Evolutionary conservation across 2,113 vertebrate genomes (phyloP), one percentile per base, ranked within the genome.

Genomic region (Tenebrosternarchus preto): DNA sequence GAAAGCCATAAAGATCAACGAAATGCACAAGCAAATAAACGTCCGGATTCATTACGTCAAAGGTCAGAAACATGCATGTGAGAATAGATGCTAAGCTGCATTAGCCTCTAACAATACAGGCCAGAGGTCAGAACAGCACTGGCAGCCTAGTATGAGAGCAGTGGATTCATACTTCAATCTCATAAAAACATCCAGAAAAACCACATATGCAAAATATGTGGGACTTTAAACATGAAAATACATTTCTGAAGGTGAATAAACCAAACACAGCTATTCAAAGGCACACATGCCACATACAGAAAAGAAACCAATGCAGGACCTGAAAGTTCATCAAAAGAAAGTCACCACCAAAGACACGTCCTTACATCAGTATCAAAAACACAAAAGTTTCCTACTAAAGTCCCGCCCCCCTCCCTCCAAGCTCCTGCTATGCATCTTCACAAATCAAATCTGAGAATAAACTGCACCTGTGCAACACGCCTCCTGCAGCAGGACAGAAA

Each of bases 361-460:
- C 55, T 69, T 46, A 36, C 29, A 24, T 67, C 74, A 77, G n/a
- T 33, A 67, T 59, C 33, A 70, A 11, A 69, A 31, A 46, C 15
- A 19, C 11, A 31, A 50, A 66, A 5, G 60, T 31, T 29, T 63
- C 25, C 39, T 24, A 12, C 74, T 20, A 12, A 39, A 59, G 50
- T 77, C 27, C 57, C 15, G 11, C 15, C 43, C 43, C 43, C 43
- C 12, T 12, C 9, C 43, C n/a, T n/a, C n/a, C n/a, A n/a, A n/a
- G 43, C 43, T 33, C 29, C 53, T 6, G 64, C 53, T 36, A 59
- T 27, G 39, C 25, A 16, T 70, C 33, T 4, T n/a, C 22, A 7
- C 24, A 68, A 39, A 77, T 43, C 39, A 57, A 57, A 57, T 68
- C 29, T 31, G 25, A 27, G 16, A 39, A 36, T 78, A 78, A 78